Evolutionary conservation across 2,113 vertebrate species (phyloP), one percentile per base, ranked within the genome.

Genomic region (Tamias sibiricus): DNA sequence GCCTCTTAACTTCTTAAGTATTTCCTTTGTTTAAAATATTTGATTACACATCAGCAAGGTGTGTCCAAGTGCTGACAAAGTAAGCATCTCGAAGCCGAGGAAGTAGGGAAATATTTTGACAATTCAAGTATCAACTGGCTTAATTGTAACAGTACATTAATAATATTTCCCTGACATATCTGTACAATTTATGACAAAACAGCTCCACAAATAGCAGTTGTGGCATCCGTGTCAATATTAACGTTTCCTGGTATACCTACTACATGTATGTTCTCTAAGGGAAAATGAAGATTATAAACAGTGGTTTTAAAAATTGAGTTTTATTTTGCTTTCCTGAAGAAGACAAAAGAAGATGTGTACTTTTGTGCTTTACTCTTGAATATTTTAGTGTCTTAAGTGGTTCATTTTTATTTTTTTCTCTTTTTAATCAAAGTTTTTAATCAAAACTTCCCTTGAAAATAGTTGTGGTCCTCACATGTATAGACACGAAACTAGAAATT

Each of bases 81-180:
- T 64, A 66, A 89, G 5, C 24, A 85, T 4, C 11, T 71, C 64
- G 24, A 96, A 84, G 47, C 44, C 52, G 1, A 20, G 7, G 28
- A 84, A 75, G 11, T 10, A 54, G 0, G 5, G 10, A 35, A 85
- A 76, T 87, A 76, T 12, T 91, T 71, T 90, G n/a, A 87, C 47
- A 81, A 91, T 79, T 82, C 22, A 84, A 69, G 9, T 85, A 92
- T 62, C 87, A 92, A 94, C 92, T 87, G 24, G 16, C 59, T 95
- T 92, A 92, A 86, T 86, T 85, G 40, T 84, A 82, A 86, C 71
- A 83, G 64, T 68, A 75, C 19, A 32, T 91, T 95, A 88, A 40
- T 88, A 91, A 28, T 54, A 7, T 49, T 81, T 72, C 16, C 85
- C 40, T 94, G 68, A 79, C 16, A 86, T 89, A 64, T 76, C 91